These are phyloP conservation scores for Euura saliciscinereae DNA, from an alignment of 1,140 invertebrate genomes.

Conservation along the genomic window DNA sequence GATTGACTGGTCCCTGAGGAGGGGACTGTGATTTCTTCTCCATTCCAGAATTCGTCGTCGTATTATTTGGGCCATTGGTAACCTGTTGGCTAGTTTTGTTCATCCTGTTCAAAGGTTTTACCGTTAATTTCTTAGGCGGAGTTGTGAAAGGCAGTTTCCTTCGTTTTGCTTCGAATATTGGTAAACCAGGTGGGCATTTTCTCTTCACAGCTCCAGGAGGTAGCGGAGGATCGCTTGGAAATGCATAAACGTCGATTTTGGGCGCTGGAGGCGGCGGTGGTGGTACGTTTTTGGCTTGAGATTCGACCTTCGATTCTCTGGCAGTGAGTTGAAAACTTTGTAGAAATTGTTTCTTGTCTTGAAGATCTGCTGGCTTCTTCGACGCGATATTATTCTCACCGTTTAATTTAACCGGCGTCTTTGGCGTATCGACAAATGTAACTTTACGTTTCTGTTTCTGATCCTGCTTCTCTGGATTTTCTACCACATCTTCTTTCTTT, in stretches of 20 bases:
- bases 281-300: background rate
- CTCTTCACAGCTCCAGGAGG: constrained; percentile 47
- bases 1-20: background rate
- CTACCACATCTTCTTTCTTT: constrained; percentile 21
- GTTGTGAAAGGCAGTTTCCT: constrained; percentile 24
- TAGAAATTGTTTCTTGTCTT: constrained; percentile 49
- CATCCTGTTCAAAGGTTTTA: background rate
- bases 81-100: background rate
- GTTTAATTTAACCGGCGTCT: constrained; percentile 25
- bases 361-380: constrained; percentile 37
- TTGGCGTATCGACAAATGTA: constrained; percentile 36
- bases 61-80: background rate
- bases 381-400: constrained; percentile 18
- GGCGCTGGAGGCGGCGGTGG: background rate
- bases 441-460: constrained; percentile 45
- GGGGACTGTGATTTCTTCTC: no score
- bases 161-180: constrained; percentile 43
- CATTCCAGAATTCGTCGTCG: background rate
- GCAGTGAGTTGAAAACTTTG: constrained; percentile 46
- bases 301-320: constrained; percentile 20
- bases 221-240: constrained; percentile 39
- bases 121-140: background rate
- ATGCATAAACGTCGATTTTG: constrained; percentile 43
- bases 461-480: constrained; percentile 8
- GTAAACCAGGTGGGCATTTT: constrained; percentile 49